Conservation (phyloP, 2,113 vertebrate genomes). For the Pollachius pollachius region DNA sequence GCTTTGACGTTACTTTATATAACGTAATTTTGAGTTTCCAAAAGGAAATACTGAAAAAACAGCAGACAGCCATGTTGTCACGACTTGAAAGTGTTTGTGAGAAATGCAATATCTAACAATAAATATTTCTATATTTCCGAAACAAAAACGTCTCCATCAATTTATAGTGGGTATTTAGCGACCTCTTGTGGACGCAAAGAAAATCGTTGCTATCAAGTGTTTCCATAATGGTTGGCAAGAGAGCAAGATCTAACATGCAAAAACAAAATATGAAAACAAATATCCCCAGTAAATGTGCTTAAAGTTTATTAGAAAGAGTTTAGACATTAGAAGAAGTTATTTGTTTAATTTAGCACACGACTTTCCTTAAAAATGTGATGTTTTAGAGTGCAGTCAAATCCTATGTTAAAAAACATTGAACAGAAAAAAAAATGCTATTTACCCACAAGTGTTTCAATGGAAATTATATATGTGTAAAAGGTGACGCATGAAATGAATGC, state of each 20-base stretch:
- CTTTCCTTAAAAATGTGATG: conserved; percentile 64
- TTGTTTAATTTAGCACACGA: conserved; percentile 62
- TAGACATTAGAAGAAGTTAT: conserved; percentile 61
- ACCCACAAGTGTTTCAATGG: conserved; percentile 34
- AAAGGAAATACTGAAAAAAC: conserved; percentile 36
- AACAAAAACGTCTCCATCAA: neutral
- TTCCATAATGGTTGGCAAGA: neutral
- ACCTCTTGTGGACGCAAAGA: neutral
- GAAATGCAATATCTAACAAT: neutral
- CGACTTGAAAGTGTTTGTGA: neutral
- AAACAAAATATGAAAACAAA: conserved; percentile 8
- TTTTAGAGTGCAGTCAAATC: conserved; percentile 42
- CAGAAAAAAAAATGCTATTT: conserved; percentile 54
- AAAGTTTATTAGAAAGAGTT: conserved; percentile 72
- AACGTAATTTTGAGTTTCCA: conserved; percentile 59
- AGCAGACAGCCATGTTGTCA: neutral
- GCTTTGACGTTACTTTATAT: conserved; percentile 66
- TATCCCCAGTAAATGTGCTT: conserved; percentile 62
- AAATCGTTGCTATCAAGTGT: neutral
- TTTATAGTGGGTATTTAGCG: neutral
- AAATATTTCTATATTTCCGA: no score
- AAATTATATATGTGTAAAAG: conserved; percentile 47
- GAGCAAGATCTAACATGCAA: neutral
- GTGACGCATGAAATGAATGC: conserved; percentile 40
- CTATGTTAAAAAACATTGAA: conserved; percentile 47